These are phyloP conservation scores for Micromesistius poutassou DNA, from an alignment of 2,797 vertebrate species.

Conservation along the genomic window DNA sequence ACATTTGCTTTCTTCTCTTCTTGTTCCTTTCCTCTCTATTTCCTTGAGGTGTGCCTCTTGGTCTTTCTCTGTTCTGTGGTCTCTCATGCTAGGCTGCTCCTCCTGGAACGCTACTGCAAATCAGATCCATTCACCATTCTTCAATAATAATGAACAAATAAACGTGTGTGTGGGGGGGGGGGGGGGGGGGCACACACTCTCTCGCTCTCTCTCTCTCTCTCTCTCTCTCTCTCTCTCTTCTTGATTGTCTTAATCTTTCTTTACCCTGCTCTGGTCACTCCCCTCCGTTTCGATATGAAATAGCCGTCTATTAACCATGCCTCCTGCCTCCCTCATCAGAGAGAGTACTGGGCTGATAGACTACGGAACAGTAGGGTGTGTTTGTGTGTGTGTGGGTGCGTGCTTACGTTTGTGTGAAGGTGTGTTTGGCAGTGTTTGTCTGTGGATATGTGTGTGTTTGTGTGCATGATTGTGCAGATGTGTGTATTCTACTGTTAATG, in stretches of 20 bases:
- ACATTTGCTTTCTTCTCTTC: background rate
- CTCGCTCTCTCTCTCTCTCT: no score
- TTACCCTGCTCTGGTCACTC: background rate
- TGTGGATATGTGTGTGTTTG: constrained; percentile 3
- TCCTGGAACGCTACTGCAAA: no score
- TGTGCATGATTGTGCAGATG: background rate
- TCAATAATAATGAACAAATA: background rate
- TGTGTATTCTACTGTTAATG: no score
- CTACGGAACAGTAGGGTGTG: background rate
- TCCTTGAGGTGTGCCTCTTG: background rate
- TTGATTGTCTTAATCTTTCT: background rate
- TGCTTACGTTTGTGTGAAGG: constrained; percentile 8
- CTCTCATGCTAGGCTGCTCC: background rate
- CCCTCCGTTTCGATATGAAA: constrained; percentile 8
- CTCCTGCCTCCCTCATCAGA: background rate
- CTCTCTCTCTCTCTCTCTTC: background rate
- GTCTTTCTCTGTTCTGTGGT: background rate
- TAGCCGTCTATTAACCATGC: background rate
- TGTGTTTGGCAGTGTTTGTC: constrained; percentile 8
- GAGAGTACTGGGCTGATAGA: background rate
- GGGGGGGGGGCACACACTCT: background rate
- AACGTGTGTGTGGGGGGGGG: background rate
- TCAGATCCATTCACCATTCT: background rate
- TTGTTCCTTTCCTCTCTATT: background rate
- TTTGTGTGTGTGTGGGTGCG: background rate